Conservation (phyloP, 1,140 invertebrate genomes). For the Spodoptera frugiperda region DNA sequence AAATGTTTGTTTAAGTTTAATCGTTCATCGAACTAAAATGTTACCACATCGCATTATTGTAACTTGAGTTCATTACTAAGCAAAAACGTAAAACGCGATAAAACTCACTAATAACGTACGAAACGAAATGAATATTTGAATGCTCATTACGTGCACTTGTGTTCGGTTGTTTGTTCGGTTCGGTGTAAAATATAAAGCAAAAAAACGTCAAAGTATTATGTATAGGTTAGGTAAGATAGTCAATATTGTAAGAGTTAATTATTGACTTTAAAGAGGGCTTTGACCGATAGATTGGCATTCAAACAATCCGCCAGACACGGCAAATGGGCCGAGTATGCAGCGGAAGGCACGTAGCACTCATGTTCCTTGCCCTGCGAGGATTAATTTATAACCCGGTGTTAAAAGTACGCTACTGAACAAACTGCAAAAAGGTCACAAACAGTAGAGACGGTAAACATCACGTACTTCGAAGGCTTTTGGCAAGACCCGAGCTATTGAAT, state of each 20-base stretch:
- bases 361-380: slow-evolving; percentile 49
- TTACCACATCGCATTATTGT: slow-evolving; percentile 6
- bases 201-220: slow-evolving; percentile 10
- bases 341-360: slow-evolving; percentile 72
- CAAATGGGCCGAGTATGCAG: slow-evolving; percentile 54
- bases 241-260: slow-evolving; percentile 28
- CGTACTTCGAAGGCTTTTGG: neutral
- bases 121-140: slow-evolving; percentile 26
- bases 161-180: too few relatives aligned
- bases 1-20: neutral
- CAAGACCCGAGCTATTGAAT: too few relatives aligned
- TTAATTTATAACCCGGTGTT: slow-evolving; percentile 54
- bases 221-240: slow-evolving; percentile 18
- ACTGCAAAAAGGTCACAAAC: slow-evolving; percentile 49
- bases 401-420: slow-evolving; percentile 11
- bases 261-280: slow-evolving; percentile 54
- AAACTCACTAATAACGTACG: slow-evolving; percentile 17
- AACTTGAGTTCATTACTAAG: slow-evolving; percentile 5
- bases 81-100: slow-evolving; percentile 20
- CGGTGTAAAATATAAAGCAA: slow-evolving; percentile 6
- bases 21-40: slow-evolving; percentile 16
- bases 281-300: slow-evolving; percentile 75
- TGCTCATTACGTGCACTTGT: slow-evolving; percentile 20
- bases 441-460: slow-evolving; percentile 37
- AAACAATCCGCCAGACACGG: slow-evolving; percentile 68